These are phyloP conservation scores for Podiceps cristatus DNA, from an alignment of 2,113 vertebrate species.

Conservation along the genomic window DNA sequence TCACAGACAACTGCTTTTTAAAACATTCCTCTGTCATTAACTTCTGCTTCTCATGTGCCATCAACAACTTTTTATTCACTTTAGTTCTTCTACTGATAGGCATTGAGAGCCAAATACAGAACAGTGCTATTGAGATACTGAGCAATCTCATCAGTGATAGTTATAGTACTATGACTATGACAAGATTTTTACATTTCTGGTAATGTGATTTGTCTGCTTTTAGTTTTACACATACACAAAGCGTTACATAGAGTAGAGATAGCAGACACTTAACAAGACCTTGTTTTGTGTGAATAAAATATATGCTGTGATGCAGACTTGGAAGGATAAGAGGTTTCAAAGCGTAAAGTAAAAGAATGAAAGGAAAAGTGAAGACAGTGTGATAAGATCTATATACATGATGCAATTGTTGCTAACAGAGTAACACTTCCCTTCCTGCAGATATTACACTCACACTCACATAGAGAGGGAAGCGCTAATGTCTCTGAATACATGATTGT, in stretches of 20 bases:
- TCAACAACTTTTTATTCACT: not conserved
- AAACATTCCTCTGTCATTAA: not conserved
- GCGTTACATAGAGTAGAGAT: not conserved
- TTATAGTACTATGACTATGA: not conserved
- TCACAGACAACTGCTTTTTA: not conserved
- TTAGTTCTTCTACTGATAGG: not conserved
- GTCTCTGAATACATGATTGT: not conserved
- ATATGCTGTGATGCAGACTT: not conserved
- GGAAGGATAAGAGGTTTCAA: not conserved
- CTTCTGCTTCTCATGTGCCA: not conserved
- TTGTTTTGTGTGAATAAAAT: not conserved
- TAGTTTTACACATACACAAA: not conserved
- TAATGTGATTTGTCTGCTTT: not conserved
- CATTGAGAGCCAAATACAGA: not conserved
- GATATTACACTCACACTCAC: not conserved
- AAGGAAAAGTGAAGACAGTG: slow-evolving; percentile 12
- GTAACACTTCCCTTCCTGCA: not conserved
- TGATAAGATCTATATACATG: not conserved
- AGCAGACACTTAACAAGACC: not conserved
- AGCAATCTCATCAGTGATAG: not conserved
- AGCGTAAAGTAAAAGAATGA: not conserved
- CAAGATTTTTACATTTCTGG: not conserved
- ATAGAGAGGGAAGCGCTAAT: not conserved
- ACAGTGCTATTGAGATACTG: not conserved
- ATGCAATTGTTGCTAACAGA: not conserved